Percentiles rank a stretch among this genome's conserved stretches.
These are phyloP conservation scores for Xyrauchen texanus DNA, from an alignment of 2,113 vertebrate species.

Conservation along the genomic window DNA sequence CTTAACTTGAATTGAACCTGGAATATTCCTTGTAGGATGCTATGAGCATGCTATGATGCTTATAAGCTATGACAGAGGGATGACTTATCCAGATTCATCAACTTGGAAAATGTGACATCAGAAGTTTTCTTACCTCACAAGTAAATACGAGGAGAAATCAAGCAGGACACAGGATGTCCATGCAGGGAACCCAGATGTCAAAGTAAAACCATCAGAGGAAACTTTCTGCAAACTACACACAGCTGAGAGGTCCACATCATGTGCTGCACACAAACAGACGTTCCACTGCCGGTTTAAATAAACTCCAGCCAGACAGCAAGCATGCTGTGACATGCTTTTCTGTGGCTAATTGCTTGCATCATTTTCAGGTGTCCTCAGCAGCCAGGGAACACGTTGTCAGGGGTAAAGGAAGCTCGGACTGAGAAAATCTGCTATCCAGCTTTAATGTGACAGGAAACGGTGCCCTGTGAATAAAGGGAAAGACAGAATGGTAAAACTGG, in stretches of 20 bases:
- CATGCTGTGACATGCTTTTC: not conserved
- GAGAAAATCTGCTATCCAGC: slow-evolving; percentile 9
- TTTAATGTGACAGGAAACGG: not conserved
- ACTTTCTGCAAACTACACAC: too few relatives aligned
- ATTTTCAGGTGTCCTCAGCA: not conserved
- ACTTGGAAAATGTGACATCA: too few relatives aligned
- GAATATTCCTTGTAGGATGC: too few relatives aligned
- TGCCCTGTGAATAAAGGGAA: slow-evolving; percentile 17
- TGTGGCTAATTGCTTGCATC: not conserved
- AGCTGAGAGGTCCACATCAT: not conserved
- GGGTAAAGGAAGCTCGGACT: not conserved
- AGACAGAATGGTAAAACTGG: not conserved
- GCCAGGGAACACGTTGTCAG: not conserved
- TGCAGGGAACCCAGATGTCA: too few relatives aligned
- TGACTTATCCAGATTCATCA: too few relatives aligned
- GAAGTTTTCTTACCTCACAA: too few relatives aligned
- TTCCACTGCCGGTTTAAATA: not conserved
- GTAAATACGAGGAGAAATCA: too few relatives aligned
- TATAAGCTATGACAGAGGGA: too few relatives aligned
- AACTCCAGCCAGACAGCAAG: not conserved
- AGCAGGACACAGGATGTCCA: too few relatives aligned
- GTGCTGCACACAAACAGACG: not conserved
- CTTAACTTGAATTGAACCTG: too few relatives aligned
- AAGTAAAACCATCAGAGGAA: too few relatives aligned
- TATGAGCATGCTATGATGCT: too few relatives aligned